Conservation (phyloP, 1,140 invertebrate species). For the Anoplophora glabripennis region DNA sequence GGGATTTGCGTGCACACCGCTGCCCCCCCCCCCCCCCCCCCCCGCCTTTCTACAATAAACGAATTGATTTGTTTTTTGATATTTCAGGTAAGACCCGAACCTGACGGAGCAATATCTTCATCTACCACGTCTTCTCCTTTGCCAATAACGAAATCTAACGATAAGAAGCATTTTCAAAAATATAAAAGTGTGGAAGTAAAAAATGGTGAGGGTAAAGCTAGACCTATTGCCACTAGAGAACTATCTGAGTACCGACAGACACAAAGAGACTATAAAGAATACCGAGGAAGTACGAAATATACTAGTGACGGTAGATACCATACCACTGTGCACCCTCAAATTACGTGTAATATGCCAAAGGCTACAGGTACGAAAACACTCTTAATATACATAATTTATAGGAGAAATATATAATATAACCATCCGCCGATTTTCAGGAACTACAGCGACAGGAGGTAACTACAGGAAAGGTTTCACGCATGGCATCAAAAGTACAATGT, state of each 20-base stretch:
- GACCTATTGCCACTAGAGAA: constrained; percentile 37
- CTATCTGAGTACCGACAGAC: constrained; percentile 45
- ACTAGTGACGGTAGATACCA: constrained; percentile 16
- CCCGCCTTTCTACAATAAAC: constrained; percentile 2
- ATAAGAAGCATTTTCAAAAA: constrained; percentile 22
- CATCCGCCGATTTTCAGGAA: too few relatives aligned
- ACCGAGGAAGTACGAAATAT: constrained; percentile 22
- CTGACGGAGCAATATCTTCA: constrained; percentile 63
- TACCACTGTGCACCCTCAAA: constrained; percentile 44
- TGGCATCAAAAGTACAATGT: constrained; percentile 33
- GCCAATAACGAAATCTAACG: constrained; percentile 19
- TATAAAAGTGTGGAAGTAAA: constrained; percentile 19
- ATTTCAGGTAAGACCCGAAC: constrained; percentile 49
- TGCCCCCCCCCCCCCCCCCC: too few relatives aligned
- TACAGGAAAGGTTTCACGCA: constrained; percentile 43
- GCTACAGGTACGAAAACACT: constrained; percentile 36
- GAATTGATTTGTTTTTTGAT: constrained; percentile 12
- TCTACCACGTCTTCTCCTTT: constrained; percentile 44
- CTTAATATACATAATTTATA: constrained; percentile 1
- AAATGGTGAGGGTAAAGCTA: constrained; percentile 27
- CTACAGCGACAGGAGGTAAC: constrained; percentile 30
- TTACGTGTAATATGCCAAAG: constrained; percentile 47
- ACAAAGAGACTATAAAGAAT: constrained; percentile 46
- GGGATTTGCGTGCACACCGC: too few relatives aligned
- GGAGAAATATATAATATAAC: too few relatives aligned